Evolutionary conservation across 1,140 invertebrate genomes (phyloP).

Genomic region (Calycopis cecrops): DNA sequence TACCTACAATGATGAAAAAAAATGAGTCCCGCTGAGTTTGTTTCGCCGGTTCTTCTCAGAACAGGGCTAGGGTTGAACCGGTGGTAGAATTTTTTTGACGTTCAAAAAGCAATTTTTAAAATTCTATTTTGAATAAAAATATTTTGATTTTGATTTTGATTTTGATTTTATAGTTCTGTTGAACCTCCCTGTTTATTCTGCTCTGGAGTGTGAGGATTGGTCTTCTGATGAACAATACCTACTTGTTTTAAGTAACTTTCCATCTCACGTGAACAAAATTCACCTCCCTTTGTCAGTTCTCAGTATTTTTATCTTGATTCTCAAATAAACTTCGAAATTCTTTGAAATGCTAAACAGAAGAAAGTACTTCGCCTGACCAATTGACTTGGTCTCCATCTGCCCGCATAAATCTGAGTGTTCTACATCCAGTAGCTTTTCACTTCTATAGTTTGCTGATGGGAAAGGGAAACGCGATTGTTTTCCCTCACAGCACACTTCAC

Average conservation of each 20-base stretch:
- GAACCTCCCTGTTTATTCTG: constrained; percentile 70
- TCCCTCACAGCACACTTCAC: constrained; percentile 17
- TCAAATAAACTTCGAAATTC: constrained; percentile 38
- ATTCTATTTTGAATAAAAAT: too few species aligned
- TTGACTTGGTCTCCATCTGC: constrained; percentile 44
- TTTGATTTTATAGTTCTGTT: too few species aligned
- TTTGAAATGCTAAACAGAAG: constrained; percentile 11
- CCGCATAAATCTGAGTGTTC: constrained; percentile 3
- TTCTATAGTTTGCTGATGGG: constrained; percentile 15
- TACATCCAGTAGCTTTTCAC: not conserved
- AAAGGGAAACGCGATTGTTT: constrained; percentile 31
- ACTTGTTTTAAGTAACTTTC: constrained; percentile 20
- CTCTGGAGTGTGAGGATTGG: constrained; percentile 54
- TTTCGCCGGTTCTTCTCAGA: too few species aligned
- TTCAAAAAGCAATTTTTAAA: too few species aligned
- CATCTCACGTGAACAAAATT: constrained; percentile 32
- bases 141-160: too few species aligned
- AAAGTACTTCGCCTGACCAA: constrained; percentile 28
- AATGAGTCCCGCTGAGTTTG: too few species aligned
- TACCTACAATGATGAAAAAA: too few species aligned
- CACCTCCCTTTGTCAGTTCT: constrained; percentile 42
- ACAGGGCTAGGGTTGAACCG: too few species aligned
- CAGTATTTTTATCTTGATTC: constrained; percentile 41
- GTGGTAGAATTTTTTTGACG: too few species aligned
- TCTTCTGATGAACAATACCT: constrained; percentile 45